These are phyloP conservation scores for Hybognathus amarus DNA, from an alignment of 2,797 vertebrate genomes.

Conservation along the genomic window DNA sequence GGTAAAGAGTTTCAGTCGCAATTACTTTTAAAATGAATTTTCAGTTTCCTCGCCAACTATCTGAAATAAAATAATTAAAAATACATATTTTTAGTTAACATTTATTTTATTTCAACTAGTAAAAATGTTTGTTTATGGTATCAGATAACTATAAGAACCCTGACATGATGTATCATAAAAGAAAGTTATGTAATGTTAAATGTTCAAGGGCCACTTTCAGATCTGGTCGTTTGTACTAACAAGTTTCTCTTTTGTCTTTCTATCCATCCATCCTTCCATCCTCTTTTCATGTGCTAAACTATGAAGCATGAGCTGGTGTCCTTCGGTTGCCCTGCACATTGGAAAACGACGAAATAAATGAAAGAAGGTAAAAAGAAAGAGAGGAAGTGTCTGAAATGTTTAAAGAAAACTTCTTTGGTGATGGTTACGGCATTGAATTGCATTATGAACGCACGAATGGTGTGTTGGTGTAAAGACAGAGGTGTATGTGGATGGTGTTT, in stretches of 20 bases:
- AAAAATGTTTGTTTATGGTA: not conserved
- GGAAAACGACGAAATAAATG: constrained; percentile 78
- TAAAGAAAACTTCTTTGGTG: not conserved
- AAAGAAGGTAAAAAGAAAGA: constrained; percentile 58
- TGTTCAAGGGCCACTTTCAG: not conserved
- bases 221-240: constrained; percentile 21
- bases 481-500: not conserved
- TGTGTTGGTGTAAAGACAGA: not conserved
- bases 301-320: constrained; percentile 90
- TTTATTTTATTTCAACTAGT: not conserved
- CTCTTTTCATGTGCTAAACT: constrained; percentile 60
- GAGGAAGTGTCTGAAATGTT: not conserved
- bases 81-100: not conserved
- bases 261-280: constrained; percentile 3
- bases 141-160: not conserved
- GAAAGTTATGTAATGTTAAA: not conserved
- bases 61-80: not conserved
- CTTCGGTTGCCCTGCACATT: constrained; percentile 77
- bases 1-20: too few species aligned
- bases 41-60: not conserved
- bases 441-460: not conserved
- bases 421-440: not conserved
- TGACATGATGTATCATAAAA: not conserved
- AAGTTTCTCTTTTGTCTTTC: constrained; percentile 11
- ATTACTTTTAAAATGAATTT: too few species aligned